These are phyloP conservation scores for Conus betulinus DNA, from an alignment of 1,140 invertebrate genomes.

Conservation along the genomic window DNA sequence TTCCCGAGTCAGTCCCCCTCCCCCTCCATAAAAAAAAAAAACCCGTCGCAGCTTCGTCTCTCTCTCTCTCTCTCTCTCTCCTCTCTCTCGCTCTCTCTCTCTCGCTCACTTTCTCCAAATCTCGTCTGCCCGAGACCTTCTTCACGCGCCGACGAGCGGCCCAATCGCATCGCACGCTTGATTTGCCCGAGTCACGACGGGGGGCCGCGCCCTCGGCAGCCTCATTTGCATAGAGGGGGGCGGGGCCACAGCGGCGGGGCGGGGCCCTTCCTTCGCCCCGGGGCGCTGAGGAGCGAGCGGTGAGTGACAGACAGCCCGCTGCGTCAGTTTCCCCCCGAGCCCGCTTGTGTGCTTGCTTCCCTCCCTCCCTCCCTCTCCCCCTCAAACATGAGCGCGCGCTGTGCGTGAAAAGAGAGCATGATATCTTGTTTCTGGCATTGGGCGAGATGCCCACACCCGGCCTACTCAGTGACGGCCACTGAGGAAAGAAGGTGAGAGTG, in stretches of 20 bases:
- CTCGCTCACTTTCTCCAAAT: neutral
- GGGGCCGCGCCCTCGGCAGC: neutral
- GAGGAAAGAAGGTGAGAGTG: neutral
- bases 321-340: no score
- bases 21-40: neutral
- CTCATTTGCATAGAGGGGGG: conserved; percentile 4
- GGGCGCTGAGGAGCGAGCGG: neutral
- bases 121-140: neutral
- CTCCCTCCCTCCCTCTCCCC: neutral
- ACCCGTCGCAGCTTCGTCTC: neutral
- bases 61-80: neutral
- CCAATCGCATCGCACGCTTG: conserved; percentile 28
- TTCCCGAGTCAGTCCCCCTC: no score
- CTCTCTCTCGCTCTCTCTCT: neutral
- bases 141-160: conserved; percentile 8
- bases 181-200: conserved; percentile 7
- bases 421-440: conserved; percentile 23
- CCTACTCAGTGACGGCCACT: no score
- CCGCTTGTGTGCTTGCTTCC: no score
- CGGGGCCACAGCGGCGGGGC: neutral
- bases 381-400: neutral
- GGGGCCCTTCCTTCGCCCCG: neutral
- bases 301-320: conserved; percentile 12
- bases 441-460: neutral
- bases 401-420: conserved; percentile 7